phyloP scores from a whole-genome alignment of 2,888 invertebrate species.

The Idaea dimidiata region DNA sequence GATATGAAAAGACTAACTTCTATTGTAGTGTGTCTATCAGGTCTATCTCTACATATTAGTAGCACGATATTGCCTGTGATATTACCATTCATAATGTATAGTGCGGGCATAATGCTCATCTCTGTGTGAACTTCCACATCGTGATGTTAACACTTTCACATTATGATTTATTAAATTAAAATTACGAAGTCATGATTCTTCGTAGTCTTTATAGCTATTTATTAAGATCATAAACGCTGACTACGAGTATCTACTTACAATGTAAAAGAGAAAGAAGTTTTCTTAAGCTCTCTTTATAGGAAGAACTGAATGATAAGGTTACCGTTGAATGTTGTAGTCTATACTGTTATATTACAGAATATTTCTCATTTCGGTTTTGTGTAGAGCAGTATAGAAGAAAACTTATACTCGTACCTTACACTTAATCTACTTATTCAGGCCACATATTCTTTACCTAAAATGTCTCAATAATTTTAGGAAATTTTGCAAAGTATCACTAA shows the following conservation, averaged over 20 bases:
- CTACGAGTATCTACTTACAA: neutral
- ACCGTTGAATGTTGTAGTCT: neutral
- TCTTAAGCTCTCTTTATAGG: neutral
- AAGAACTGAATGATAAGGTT: neutral
- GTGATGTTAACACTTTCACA: conserved; percentile 41
- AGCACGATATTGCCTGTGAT: conserved; percentile 27
- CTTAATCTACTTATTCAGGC: no score
- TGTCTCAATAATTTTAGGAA: no score
- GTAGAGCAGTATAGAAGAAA: neutral
- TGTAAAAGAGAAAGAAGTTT: neutral
- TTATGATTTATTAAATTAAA: conserved; percentile 37
- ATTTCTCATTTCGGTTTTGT: neutral
- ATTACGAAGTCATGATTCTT: conserved; percentile 27
- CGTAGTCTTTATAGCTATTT: conserved; percentile 23
- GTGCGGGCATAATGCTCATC: conserved; percentile 16
- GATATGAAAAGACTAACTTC: no score
- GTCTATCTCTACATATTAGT: conserved; percentile 20
- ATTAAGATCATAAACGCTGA: conserved; percentile 10
- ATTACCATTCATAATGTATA: conserved; percentile 17
- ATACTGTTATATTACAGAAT: neutral
- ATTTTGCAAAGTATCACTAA: no score
- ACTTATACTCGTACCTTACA: no score
- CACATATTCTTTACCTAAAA: no score
- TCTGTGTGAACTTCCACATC: conserved; percentile 31
- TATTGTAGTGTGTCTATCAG: neutral